These are phyloP conservation scores for Nomada ferruginata DNA, from an alignment of 2,888 invertebrate species.

Conservation along the genomic window DNA sequence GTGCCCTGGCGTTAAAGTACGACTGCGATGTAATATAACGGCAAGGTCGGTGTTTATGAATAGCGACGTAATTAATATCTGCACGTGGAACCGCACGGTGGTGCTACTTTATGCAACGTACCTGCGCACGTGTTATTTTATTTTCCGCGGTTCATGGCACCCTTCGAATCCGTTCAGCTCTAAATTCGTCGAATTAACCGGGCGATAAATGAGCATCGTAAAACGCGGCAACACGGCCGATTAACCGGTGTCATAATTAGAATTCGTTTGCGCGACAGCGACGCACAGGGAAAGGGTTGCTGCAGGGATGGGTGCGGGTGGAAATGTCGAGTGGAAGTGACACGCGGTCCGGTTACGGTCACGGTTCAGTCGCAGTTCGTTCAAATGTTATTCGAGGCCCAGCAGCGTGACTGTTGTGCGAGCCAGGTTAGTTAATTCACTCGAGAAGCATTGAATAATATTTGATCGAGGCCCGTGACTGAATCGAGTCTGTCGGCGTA, in stretches of 20 bases:
- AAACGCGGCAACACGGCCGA: slow-evolving; percentile 35
- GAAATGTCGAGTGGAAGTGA: background rate
- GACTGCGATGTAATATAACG: slow-evolving; percentile 8
- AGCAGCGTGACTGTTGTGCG: slow-evolving; percentile 27
- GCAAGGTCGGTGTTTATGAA: background rate
- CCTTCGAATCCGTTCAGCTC: slow-evolving; percentile 4
- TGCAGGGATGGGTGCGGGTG: background rate
- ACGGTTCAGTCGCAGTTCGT: slow-evolving; percentile 46
- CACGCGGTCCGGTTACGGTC: slow-evolving; percentile 27
- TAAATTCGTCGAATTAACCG: slow-evolving; percentile 43
- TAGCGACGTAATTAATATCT: slow-evolving; percentile 19
- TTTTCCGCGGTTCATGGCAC: background rate
- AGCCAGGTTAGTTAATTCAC: slow-evolving; percentile 42
- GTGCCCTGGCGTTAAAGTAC: background rate
- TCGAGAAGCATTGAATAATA: slow-evolving; percentile 52
- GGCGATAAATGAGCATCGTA: slow-evolving; percentile 40
- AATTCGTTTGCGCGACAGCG: slow-evolving; percentile 17
- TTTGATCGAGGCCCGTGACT: slow-evolving; percentile 44
- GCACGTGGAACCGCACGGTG: background rate
- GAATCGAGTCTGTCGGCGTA: slow-evolving; percentile 26
- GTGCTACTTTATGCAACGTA: slow-evolving; percentile 10
- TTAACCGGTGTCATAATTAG: slow-evolving; percentile 55
- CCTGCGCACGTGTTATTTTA: background rate
- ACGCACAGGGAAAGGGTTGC: background rate
- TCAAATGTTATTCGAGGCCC: slow-evolving; percentile 41